Base-by-base conservation (phyloP, 2,797 vertebrate species). In the Amniataba percoides region DNA sequence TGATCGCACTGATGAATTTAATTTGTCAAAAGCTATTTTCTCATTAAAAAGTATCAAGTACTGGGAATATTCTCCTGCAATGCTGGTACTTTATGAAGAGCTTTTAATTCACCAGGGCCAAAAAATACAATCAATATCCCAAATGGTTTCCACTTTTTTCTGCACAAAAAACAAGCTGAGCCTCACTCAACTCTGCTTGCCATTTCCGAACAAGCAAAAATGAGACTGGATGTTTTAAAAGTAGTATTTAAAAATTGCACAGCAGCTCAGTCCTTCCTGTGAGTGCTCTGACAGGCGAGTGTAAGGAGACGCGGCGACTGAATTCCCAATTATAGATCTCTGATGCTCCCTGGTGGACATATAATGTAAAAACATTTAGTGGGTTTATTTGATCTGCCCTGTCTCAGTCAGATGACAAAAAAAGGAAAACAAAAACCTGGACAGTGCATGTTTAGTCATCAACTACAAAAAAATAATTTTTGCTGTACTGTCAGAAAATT, bases 171-270 rank as follows among this genome's bases (percentile, higher is more conserved):
- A 75, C 10, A 40, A 7, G 14, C 1, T 14, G 21, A 13, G 19
- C 16, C 60, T 64, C n/a, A 34, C 3, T 52, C 2, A 57, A 40
- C 34, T 36, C 8, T 61, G 43, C 34, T 55, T 39, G 18, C 13
- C 27, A 36, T 70, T 59, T 46, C 19, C 61, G 58, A 74, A 66
- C 18, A 71, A 71, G 31, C 48, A 23, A 63, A 52, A 74, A 39
- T 43, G 1, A 49, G 69, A 88, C 51, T 57, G 12, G 36, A 19
- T 39, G 49, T 25, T 87, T 90, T 31, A 3, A 31, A 85, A 91
- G 83, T 78, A 69, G 78, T 85, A 89, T 87, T 92, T 88, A 86
- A 91, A 89, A 87, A 88, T 85, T 92, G 81, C 84, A 91, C 75
- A 19, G 64, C 66, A 71, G 75, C 74, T 72, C 76, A 46, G 27